Conservation (phyloP, 2,113 vertebrate species). For the Dryoscopus gambensis region DNA sequence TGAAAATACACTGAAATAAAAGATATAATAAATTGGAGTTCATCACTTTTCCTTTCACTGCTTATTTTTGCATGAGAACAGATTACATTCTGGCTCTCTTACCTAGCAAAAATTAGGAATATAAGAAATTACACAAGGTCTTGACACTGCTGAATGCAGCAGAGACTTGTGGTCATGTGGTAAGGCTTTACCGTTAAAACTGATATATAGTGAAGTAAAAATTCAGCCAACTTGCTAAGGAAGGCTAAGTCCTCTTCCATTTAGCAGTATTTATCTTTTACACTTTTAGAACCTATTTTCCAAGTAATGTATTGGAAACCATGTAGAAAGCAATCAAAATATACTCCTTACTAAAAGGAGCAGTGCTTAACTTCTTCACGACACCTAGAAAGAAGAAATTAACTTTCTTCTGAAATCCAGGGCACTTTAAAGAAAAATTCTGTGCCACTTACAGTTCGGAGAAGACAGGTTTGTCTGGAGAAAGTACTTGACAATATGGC, state of each 20-base stretch:
- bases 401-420: neutral
- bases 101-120: neutral
- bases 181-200: neutral
- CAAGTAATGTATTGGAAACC: neutral
- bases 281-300: neutral
- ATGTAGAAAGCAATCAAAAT: neutral
- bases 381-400: neutral
- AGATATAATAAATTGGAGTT: neutral
- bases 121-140: neutral
- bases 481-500: neutral
- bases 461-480: neutral
- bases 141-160: neutral
- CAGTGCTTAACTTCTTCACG: neutral
- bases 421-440: neutral
- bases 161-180: neutral
- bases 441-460: neutral
- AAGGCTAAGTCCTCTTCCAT: neutral
- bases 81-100: neutral
- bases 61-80: neutral
- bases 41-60: neutral
- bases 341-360: neutral
- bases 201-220: neutral
- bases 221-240: neutral
- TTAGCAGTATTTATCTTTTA: neutral
- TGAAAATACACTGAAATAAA: neutral